phyloP scores from a whole-genome alignment of 2,797 vertebrate genomes.

The Valencia hispanica region DNA sequence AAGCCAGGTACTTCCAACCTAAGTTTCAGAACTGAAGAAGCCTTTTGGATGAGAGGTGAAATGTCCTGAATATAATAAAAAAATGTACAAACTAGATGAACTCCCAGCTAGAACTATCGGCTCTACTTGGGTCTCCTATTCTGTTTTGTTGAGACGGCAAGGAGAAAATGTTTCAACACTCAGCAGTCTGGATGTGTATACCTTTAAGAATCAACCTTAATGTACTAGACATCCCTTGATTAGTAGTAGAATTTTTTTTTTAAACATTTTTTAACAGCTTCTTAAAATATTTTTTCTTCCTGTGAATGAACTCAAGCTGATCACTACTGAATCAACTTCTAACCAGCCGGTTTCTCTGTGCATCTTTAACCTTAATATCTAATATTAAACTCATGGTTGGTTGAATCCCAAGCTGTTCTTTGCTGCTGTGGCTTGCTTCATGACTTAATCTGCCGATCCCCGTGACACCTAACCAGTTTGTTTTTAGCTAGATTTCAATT shows the following conservation, averaged over 20 bases:
- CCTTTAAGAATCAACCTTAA: no score
- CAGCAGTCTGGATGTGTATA: background rate
- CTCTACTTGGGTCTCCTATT: background rate
- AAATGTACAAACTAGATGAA: background rate
- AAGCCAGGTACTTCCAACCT: no score
- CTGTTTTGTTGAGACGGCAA: background rate
- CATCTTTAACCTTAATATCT: background rate
- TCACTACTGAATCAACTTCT: background rate
- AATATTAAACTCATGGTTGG: constrained; percentile 33
- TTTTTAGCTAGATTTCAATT: background rate
- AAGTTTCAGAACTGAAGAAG: no score
- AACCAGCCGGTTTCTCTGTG: background rate
- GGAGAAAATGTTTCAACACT: no score
- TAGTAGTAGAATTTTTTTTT: no score
- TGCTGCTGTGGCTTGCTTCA: constrained; percentile 67
- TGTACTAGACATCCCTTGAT: no score
- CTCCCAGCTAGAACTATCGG: background rate
- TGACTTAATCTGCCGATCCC: constrained; percentile 19
- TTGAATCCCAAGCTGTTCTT: constrained; percentile 62
- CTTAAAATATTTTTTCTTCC: no score
- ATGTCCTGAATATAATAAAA: no score
- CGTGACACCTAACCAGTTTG: background rate
- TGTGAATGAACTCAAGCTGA: background rate
- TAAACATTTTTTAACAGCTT: background rate
- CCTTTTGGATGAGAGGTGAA: no score